These are phyloP conservation scores for Thumatha senex DNA, from an alignment of 2,888 invertebrate species.

Conservation along the genomic window DNA sequence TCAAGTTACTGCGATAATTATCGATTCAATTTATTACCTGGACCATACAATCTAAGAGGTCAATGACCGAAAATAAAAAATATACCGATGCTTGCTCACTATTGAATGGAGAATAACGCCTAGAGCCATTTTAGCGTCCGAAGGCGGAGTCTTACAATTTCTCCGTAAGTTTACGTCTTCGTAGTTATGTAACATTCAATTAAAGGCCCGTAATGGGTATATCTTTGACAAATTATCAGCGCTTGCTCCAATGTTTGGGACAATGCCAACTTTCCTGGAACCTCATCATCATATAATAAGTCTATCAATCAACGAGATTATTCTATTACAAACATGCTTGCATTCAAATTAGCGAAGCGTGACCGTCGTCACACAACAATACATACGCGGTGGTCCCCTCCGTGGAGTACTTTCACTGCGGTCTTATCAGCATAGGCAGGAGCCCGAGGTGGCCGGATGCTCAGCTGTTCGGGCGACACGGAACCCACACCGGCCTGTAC, in stretches of 20 bases:
- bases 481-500: slow-evolving; percentile 20
- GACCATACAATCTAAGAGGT: slow-evolving; percentile 68
- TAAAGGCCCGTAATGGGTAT: slow-evolving; percentile 57
- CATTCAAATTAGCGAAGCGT: slow-evolving; percentile 70
- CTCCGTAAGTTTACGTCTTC: slow-evolving; percentile 61
- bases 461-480: slow-evolving; percentile 25
- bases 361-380: slow-evolving; percentile 64
- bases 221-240: slow-evolving; percentile 61
- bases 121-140: slow-evolving; percentile 64
- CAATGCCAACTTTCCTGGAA: slow-evolving; percentile 64
- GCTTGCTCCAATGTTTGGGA: slow-evolving; percentile 54
- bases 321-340: slow-evolving; percentile 63
- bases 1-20: slow-evolving; percentile 62
- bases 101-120: slow-evolving; percentile 73
- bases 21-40: slow-evolving; percentile 71
- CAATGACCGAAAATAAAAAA: slow-evolving; percentile 58
- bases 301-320: slow-evolving; percentile 74
- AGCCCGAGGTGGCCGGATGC: slow-evolving; percentile 41
- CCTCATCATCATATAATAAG: slow-evolving; percentile 72
- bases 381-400: slow-evolving; percentile 45
- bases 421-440: slow-evolving; percentile 43
- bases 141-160: slow-evolving; percentile 68
- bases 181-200: slow-evolving; percentile 72
- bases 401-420: slow-evolving; percentile 59
- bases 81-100: slow-evolving; percentile 55